These are phyloP conservation scores for Pammene fasciana DNA, from an alignment of 2,888 invertebrate genomes.

Conservation along the genomic window DNA sequence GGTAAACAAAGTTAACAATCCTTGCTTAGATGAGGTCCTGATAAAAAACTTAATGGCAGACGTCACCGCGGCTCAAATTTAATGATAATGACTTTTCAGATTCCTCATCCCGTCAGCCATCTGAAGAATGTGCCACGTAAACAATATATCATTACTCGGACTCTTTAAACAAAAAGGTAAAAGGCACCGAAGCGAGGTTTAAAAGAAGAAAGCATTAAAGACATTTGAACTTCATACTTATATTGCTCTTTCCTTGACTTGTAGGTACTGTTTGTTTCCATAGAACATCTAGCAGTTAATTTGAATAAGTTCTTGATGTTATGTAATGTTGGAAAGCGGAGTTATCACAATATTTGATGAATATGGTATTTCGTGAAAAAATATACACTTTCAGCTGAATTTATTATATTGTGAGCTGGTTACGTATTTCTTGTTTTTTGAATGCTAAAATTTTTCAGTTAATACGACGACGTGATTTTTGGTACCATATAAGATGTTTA, in stretches of 20 bases:
- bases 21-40: constrained; percentile 50
- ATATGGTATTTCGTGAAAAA: background rate
- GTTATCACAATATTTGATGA: constrained; percentile 1
- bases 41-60: constrained; percentile 60
- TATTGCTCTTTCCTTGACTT: background rate
- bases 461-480: too few relatives aligned
- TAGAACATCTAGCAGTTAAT: constrained; percentile 26
- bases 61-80: constrained; percentile 54
- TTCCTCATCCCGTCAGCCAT: constrained; percentile 60
- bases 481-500: too few relatives aligned
- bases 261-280: constrained; percentile 6
- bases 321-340: background rate
- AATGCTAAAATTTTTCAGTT: too few relatives aligned
- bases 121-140: constrained; percentile 69
- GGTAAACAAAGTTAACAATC: constrained; percentile 43
- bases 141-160: constrained; percentile 66
- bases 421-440: too few relatives aligned
- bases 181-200: constrained; percentile 7
- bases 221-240: constrained; percentile 1
- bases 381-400: background rate
- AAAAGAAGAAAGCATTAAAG: constrained; percentile 15
- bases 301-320: constrained; percentile 19
- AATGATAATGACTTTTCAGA: constrained; percentile 70
- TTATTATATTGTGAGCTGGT: too few relatives aligned
- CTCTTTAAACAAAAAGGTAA: constrained; percentile 38